Percentiles rank a stretch among this genome's conserved stretches.
These are phyloP conservation scores for Hartigia nigra DNA, from an alignment of 2,888 invertebrate genomes.

Conservation along the genomic window DNA sequence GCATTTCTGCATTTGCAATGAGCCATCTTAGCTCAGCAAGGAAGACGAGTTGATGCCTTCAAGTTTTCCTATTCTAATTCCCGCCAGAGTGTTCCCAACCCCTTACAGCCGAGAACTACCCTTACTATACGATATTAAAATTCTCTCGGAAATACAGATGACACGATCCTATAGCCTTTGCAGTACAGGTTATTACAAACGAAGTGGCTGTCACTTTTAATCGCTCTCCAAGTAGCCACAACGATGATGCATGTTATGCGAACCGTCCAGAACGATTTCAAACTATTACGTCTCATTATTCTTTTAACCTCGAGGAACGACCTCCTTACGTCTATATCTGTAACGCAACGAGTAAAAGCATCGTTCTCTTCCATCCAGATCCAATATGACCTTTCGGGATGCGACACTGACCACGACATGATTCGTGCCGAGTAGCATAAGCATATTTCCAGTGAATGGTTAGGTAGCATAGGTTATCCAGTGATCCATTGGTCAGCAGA, in stretches of 20 bases:
- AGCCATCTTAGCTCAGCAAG: conserved; percentile 37
- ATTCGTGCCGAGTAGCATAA: conserved; percentile 34
- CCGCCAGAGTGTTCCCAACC: conserved; percentile 20
- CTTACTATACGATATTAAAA: conserved; percentile 30
- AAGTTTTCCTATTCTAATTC: conserved; percentile 43
- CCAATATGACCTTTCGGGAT: neutral
- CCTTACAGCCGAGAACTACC: neutral
- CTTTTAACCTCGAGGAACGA: conserved; percentile 36
- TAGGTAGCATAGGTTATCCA: conserved; percentile 57
- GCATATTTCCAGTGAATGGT: conserved; percentile 58
- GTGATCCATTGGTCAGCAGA: conserved; percentile 59
- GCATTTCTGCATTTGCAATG: conserved; percentile 53
- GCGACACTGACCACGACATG: neutral
- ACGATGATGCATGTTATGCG: conserved; percentile 46
- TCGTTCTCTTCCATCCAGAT: neutral
- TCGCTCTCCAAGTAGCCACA: conserved; percentile 45
- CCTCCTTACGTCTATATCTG: neutral
- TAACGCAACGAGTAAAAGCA: conserved; percentile 6
- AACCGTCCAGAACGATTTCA: conserved; percentile 31
- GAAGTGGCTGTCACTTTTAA: conserved; percentile 38
- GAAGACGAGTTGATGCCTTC: conserved; percentile 38
- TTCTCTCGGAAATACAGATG: conserved; percentile 23
- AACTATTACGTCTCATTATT: conserved; percentile 26
- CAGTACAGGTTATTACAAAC: conserved; percentile 5
- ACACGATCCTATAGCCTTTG: neutral